Conservation (phyloP, 2,113 vertebrate species). For the Macquaria australasica region DNA sequence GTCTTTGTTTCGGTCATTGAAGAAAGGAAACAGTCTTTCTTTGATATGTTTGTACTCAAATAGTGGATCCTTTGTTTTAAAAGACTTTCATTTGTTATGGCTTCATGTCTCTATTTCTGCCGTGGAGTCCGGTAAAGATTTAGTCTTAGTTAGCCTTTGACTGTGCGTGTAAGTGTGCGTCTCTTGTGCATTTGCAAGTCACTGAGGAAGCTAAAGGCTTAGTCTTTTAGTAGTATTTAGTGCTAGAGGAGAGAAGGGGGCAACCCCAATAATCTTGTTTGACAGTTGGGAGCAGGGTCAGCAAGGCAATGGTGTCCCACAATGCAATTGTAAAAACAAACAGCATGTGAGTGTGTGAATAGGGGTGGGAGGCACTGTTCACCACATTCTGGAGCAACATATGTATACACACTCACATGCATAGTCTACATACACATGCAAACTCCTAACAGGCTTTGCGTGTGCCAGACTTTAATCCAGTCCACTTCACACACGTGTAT, state of each 20-base stretch:
- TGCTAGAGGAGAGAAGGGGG: conserved; percentile 36
- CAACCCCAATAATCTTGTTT: conserved; percentile 80
- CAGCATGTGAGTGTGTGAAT: conserved; percentile 65
- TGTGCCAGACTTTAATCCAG: conserved; percentile 59
- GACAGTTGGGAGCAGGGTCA: conserved; percentile 77
- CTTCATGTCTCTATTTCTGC: conserved; percentile 63
- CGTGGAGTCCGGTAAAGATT: conserved; percentile 37
- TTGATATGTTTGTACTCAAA: conserved; percentile 74
- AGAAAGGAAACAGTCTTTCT: conserved; percentile 75
- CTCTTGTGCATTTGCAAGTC: conserved; percentile 3
- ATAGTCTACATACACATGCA: conserved; percentile 19
- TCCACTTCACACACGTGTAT: conserved; percentile 49
- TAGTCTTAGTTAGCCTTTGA: conserved; percentile 25
- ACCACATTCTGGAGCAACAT: conserved; percentile 50
- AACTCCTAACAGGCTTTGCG: conserved; percentile 49
- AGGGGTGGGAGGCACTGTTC: conserved; percentile 52
- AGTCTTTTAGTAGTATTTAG: conserved; percentile 31
- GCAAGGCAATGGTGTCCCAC: conserved; percentile 72
- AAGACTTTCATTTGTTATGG: conserved; percentile 73
- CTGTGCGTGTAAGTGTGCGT: conserved; percentile 8
- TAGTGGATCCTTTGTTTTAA: conserved; percentile 75
- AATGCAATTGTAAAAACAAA: conserved; percentile 83
- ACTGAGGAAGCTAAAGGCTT: conserved; percentile 14
- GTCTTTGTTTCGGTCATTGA: conserved; percentile 74
- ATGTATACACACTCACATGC: conserved; percentile 33